Conservation (phyloP, 1,140 invertebrate genomes). For the Ceratosolen solmsi region DNA sequence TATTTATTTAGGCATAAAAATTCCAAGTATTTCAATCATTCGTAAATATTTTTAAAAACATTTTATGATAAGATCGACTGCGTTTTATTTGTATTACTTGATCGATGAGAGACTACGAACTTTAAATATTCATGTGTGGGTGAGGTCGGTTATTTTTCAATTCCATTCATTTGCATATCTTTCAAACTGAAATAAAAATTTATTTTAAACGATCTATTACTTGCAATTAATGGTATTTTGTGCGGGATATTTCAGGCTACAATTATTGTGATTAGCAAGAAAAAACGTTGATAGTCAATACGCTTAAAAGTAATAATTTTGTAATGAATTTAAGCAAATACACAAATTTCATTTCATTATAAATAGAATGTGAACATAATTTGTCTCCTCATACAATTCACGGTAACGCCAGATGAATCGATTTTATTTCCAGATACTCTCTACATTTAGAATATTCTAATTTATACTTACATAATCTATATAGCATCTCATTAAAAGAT, state of each 20-base stretch:
- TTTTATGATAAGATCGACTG: not conserved
- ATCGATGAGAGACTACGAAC: constrained; percentile 12
- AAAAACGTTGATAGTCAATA: not conserved
- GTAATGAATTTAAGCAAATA: not conserved
- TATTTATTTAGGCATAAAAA: too few relatives aligned
- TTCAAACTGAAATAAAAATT: constrained; percentile 9
- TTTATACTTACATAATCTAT: too few relatives aligned
- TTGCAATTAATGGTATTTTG: not conserved
- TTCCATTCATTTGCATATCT: not conserved
- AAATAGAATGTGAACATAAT: too few relatives aligned
- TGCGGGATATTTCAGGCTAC: not conserved
- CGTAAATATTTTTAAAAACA: constrained; percentile 1
- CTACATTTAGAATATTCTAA: too few relatives aligned
- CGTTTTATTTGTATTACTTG: constrained; percentile 11
- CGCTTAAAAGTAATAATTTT: not conserved
- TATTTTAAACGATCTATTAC: not conserved
- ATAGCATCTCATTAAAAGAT: too few relatives aligned
- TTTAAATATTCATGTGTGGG: constrained; percentile 21
- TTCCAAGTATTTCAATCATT: not conserved
- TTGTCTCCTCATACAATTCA: too few relatives aligned
- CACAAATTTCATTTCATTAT: too few relatives aligned
- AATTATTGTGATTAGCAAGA: not conserved
- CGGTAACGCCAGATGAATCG: too few relatives aligned
- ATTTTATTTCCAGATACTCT: too few relatives aligned
- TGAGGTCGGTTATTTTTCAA: constrained; percentile 20